Conservation (phyloP, 2,113 vertebrate genomes). For the Stercorarius parasiticus region DNA sequence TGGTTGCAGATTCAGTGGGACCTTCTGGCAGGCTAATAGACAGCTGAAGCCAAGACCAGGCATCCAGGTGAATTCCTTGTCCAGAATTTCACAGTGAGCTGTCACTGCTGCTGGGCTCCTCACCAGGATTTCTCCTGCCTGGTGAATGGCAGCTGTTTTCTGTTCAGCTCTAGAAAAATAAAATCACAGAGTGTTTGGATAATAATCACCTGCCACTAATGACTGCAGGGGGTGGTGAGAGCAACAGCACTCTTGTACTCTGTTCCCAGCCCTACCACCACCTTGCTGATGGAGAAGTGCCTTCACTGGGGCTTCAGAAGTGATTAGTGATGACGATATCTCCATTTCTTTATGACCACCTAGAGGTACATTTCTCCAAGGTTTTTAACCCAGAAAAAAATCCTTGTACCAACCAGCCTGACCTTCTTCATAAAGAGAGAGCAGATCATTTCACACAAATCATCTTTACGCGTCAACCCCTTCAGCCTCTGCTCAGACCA, state of each 20-base stretch:
- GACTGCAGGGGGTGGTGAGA: not conserved
- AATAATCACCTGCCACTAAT: not conserved
- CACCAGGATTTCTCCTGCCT: not conserved
- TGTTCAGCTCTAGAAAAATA: not conserved
- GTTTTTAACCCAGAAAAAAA: not conserved
- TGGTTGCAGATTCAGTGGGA: not conserved
- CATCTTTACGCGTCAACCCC: not conserved
- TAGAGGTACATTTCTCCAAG: not conserved
- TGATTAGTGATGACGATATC: not conserved
- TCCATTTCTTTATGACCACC: not conserved
- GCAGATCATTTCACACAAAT: not conserved
- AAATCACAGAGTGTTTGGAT: not conserved
- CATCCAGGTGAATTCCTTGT: not conserved
- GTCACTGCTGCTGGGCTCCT: not conserved
- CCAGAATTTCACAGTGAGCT: not conserved
- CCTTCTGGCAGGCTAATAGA: not conserved
- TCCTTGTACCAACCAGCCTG: not conserved
- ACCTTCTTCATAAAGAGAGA: not conserved
- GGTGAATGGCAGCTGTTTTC: not conserved
- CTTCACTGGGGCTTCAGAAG: not conserved
- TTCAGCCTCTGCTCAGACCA: not conserved
- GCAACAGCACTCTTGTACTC: not conserved
- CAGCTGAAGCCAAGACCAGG: not conserved
- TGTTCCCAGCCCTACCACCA: accelerated
- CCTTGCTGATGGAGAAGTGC: not conserved